Conservation (phyloP, 2,113 vertebrate genomes). For the Lepus europaeus region DNA sequence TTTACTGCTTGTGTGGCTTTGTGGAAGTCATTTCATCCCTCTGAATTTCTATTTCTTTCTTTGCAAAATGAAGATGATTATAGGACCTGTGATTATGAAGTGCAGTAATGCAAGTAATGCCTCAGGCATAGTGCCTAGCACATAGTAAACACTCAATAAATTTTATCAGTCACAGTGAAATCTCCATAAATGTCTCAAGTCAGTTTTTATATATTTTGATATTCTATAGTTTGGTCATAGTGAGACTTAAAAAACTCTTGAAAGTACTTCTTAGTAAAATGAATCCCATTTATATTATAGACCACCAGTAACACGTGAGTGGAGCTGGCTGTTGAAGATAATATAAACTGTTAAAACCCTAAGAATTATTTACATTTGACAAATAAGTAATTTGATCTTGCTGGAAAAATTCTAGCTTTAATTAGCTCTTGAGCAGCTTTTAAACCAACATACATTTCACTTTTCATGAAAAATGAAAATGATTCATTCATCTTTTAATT, state of each 20-base stretch:
- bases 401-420: conserved; percentile 38
- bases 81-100: neutral
- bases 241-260: neutral
- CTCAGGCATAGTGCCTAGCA: neutral
- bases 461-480: conserved; percentile 76
- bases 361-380: neutral
- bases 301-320: neutral
- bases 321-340: neutral
- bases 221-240: neutral
- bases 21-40: neutral
- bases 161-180: neutral
- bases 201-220: conserved; percentile 13
- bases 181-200: neutral
- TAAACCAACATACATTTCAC: conserved; percentile 66
- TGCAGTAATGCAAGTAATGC: neutral
- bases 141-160: neutral
- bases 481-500: conserved; percentile 73
- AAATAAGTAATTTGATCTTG: conserved; percentile 64
- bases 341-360: neutral
- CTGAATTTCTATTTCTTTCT: neutral
- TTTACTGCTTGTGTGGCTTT: neutral
- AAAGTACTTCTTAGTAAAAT: conserved; percentile 3
- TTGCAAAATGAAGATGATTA: neutral
- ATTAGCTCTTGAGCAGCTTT: conserved; percentile 64
- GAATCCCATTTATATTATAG: neutral